A percentile compares a stretch with the other conserved stretches of the same genome.
phyloP scores from a whole-genome alignment of 2,113 vertebrate genomes.

The Sander lucioperca region DNA sequence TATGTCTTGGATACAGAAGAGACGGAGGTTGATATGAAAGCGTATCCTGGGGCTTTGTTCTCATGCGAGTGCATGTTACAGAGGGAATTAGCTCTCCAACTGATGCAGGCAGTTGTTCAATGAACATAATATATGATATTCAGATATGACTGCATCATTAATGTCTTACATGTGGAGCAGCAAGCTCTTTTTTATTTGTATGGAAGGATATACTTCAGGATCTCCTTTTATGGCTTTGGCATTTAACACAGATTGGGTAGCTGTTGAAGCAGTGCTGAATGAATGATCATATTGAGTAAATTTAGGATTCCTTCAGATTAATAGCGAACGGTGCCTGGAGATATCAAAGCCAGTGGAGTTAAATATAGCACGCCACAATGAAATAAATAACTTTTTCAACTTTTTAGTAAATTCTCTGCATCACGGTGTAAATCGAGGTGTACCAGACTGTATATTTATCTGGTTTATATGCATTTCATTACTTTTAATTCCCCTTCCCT shows the following conservation, averaged over 20 bases:
- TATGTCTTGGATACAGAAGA: constrained; percentile 66
- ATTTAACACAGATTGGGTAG: constrained; percentile 25
- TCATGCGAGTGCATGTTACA: constrained; percentile 43
- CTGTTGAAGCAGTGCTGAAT: constrained; percentile 33
- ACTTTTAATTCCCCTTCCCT: neutral
- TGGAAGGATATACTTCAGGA: constrained; percentile 16
- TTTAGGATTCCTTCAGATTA: constrained; percentile 50
- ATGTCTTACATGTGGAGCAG: constrained; percentile 7
- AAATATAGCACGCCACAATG: constrained; percentile 23
- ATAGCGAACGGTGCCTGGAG: constrained; percentile 21
- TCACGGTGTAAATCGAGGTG: neutral
- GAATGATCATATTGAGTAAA: constrained; percentile 41
- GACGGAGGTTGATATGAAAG: constrained; percentile 53
- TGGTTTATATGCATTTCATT: neutral
- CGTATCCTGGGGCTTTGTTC: constrained; percentile 53
- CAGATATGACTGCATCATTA: constrained; percentile 24
- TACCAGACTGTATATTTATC: neutral
- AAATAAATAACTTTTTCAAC: constrained; percentile 15
- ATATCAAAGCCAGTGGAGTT: constrained; percentile 33
- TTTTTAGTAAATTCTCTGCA: neutral
- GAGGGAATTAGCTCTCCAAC: constrained; percentile 61
- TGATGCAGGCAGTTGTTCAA: constrained; percentile 44
- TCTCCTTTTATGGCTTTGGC: constrained; percentile 21
- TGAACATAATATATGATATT: constrained; percentile 32
- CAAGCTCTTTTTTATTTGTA: neutral